Evolutionary conservation across 2,797 vertebrate genomes (phyloP).

Genomic region (Enteromius viviparus): DNA sequence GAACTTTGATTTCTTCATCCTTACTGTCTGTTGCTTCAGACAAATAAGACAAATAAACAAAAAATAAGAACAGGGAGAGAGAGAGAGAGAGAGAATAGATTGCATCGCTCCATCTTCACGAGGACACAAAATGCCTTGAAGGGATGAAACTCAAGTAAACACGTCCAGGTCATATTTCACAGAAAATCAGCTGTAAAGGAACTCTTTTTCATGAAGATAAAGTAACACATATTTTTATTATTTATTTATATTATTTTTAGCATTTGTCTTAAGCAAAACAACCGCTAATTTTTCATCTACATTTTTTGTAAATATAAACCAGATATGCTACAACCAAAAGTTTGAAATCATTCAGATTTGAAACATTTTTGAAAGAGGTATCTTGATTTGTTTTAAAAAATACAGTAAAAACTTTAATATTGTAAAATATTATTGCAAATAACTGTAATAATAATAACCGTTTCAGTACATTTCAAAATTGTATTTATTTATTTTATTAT

Average conservation of each 20-base stretch:
- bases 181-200: background rate
- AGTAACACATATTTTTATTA: background rate
- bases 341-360: background rate
- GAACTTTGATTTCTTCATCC: conserved; percentile 93
- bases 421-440: background rate
- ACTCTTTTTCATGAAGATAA: background rate
- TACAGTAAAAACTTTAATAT: background rate
- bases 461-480: background rate
- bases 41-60: conserved; percentile 68
- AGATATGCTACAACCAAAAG: background rate
- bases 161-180: background rate
- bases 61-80: conserved; percentile 42
- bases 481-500: background rate
- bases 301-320: background rate
- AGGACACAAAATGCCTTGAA: conserved; percentile 2
- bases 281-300: background rate
- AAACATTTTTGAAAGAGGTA: background rate
- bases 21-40: conserved; percentile 93
- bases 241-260: background rate
- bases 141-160: background rate
- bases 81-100: conserved; percentile 19
- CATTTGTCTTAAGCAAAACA: background rate
- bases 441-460: background rate
- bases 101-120: conserved; percentile 11
- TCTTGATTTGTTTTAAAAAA: background rate